Evolutionary conservation across 2,797 vertebrate genomes (phyloP).

Genomic region (Hydrocynus forskahlii): DNA sequence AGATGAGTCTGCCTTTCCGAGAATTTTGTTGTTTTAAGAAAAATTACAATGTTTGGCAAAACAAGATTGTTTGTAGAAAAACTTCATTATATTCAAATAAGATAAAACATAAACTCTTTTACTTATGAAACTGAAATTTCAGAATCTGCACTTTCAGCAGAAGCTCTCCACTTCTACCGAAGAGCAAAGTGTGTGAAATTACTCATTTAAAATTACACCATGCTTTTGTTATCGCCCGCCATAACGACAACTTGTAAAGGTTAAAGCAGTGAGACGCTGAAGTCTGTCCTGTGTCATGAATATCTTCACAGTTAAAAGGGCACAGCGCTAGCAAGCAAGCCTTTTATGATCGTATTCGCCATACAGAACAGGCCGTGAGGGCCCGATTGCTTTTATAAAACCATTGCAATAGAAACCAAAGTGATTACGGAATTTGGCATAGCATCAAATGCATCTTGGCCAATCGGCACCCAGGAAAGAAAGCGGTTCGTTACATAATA

Average conservation of each 20-base stretch:
- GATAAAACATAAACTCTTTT: too few relatives aligned
- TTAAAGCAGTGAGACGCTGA: slow-evolving; percentile 7
- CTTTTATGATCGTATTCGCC: neutral
- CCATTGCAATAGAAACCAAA: neutral
- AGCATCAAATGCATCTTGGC: neutral
- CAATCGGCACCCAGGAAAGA: neutral
- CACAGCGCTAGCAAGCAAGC: neutral
- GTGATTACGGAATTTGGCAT: neutral
- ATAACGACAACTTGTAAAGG: neutral
- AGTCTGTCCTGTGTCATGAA: neutral
- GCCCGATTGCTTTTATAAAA: slow-evolving; percentile 14
- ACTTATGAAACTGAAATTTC: too few relatives aligned
- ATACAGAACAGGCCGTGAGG: neutral
- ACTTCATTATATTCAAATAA: too few relatives aligned
- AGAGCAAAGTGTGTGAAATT: neutral
- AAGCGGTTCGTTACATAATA: neutral
- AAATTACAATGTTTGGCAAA: too few relatives aligned
- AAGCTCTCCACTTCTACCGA: neutral
- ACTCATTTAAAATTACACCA: neutral
- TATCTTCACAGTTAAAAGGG: neutral
- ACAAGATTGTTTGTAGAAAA: too few relatives aligned
- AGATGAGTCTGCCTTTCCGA: too few relatives aligned
- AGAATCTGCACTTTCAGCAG: too few relatives aligned
- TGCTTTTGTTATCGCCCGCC: neutral
- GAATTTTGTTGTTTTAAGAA: too few relatives aligned